Base-by-base conservation (phyloP, 2,888 invertebrate genomes). In the Pristionchus exspectatus region DNA sequence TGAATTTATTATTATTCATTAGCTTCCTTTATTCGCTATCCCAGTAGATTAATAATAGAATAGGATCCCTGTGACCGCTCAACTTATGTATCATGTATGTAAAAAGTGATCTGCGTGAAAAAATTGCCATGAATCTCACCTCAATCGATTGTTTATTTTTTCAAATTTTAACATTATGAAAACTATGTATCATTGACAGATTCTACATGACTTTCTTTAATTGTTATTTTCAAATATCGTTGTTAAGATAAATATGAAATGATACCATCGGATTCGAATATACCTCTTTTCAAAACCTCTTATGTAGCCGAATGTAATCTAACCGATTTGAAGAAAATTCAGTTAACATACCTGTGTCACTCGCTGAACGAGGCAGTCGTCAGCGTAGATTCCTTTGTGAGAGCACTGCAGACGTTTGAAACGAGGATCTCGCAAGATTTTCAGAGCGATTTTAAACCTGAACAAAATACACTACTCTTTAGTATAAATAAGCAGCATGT, bases 381-480 rank as follows among this genome's bases (percentile, higher is more conserved):
- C 99, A 91, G 99, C 99, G 96, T 99, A 99, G 0, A 98, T 98
- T 38, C 99, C 99, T 95, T 98, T 98, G 95, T 99, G 99, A 95
- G 97, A 96, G 95, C 99, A 99, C 59, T 97, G 96, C 74, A 99
- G 96, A 92, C 98, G 96, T 95, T 98, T 97, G 96, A 99, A 98
- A 27, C 98, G 96, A 0, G 97, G 97, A 95, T 99, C 99, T 95
- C 98, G 98, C 72, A 98, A 97, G 91, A 99, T 98, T 94, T 96
- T 96, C 91, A 94, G 93, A 74, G 84, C 84, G 66, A 88, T 81
- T n/a, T 81, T 88, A 72, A 83, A 88, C 66, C 86, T 77, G 56
- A 27, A 33, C 18, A 21, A n/a, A n/a, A n/a, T n/a, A n/a, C n/a
- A n/a, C n/a, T n/a, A n/a, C n/a, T n/a, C n/a, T n/a, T n/a, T n/a